These are phyloP conservation scores for Drosophila mettleri DNA, from an alignment of 2,888 invertebrate genomes.

Conservation along the genomic window DNA sequence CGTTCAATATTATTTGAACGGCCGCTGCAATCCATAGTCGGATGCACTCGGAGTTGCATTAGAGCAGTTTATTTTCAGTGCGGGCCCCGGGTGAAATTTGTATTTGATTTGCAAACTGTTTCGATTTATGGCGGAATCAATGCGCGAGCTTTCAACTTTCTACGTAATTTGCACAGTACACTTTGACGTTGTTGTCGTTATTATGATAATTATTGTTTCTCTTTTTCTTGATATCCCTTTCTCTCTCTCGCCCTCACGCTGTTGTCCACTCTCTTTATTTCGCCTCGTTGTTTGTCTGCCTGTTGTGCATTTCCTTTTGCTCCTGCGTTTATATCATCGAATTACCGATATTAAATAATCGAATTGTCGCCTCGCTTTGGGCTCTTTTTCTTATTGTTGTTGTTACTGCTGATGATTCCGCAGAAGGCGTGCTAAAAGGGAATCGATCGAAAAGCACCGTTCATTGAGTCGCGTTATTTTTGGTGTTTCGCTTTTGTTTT, in stretches of 20 bases:
- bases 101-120: conserved; percentile 20
- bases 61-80: conserved; percentile 28
- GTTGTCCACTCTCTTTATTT: background rate
- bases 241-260: background rate
- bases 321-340: conserved; percentile 41
- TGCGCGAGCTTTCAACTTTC: conserved; percentile 42
- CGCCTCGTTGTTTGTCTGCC: conserved; percentile 14
- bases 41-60: conserved; percentile 77
- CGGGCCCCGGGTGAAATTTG: conserved; percentile 6
- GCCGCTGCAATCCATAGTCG: conserved; percentile 76
- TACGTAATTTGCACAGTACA: conserved; percentile 40
- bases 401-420: conserved; percentile 6
- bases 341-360: conserved; percentile 35
- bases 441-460: conserved; percentile 57
- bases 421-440: conserved; percentile 21
- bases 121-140: conserved; percentile 38
- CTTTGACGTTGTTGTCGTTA: conserved; percentile 36
- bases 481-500: conserved; percentile 32
- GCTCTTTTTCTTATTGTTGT: conserved; percentile 14
- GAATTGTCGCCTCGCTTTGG: conserved; percentile 31
- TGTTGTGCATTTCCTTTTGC: conserved; percentile 22
- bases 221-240: conserved; percentile 1
- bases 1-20: conserved; percentile 78
- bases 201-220: conserved; percentile 30
- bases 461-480: conserved; percentile 32